Evolutionary conservation across 1,140 invertebrate species (phyloP).

Genomic region (Leptinotarsa undecemlineata): DNA sequence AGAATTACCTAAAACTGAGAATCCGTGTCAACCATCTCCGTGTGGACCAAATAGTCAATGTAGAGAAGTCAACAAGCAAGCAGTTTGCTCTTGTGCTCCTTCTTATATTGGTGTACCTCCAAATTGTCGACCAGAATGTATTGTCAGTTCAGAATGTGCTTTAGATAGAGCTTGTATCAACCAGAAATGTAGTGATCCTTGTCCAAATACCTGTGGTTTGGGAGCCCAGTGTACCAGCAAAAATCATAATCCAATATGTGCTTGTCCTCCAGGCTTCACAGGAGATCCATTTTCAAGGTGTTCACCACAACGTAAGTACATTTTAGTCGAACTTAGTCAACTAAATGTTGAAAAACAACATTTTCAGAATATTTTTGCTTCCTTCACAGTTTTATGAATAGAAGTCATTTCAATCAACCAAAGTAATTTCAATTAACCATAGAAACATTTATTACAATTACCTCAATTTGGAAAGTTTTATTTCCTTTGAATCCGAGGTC

Average conservation of each 20-base stretch:
- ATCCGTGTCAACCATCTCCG: conserved; percentile 66
- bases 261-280: conserved; percentile 71
- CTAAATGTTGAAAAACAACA: too few species aligned
- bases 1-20: conserved; percentile 52
- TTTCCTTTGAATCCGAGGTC: too few species aligned
- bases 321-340: too few species aligned
- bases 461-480: too few species aligned
- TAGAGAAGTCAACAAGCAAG: conserved; percentile 59
- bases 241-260: conserved; percentile 68
- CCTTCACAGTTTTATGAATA: too few species aligned
- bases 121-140: conserved; percentile 66
- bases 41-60: conserved; percentile 72
- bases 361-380: too few species aligned
- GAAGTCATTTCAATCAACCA: too few species aligned
- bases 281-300: conserved; percentile 75
- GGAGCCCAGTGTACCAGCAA: conserved; percentile 64
- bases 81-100: conserved; percentile 66
- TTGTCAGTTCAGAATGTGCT: conserved; percentile 66
- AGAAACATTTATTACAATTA: too few species aligned
- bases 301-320: conserved; percentile 54
- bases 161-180: conserved; percentile 65
- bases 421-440: too few species aligned
- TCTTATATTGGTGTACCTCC: conserved; percentile 66
- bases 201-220: conserved; percentile 65
- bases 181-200: conserved; percentile 67